These are phyloP conservation scores for Cettia cetti DNA, from an alignment of 2,113 vertebrate genomes.

Conservation along the genomic window DNA sequence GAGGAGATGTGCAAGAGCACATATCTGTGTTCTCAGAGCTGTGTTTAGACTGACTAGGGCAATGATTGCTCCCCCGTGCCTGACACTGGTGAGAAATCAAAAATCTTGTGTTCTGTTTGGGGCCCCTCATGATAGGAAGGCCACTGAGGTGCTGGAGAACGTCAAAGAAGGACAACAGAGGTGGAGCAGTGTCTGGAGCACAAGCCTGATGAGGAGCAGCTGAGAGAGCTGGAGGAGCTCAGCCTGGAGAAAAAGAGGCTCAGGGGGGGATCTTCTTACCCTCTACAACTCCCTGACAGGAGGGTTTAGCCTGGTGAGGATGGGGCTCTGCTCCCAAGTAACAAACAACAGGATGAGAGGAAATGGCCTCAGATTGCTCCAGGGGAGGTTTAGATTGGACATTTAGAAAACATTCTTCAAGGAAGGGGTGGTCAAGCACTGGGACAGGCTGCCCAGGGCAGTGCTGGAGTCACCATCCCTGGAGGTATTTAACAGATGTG, in stretches of 20 bases:
- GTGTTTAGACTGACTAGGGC: not conserved
- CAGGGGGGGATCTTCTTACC: not conserved
- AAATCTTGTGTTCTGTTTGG: not conserved
- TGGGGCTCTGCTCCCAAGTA: not conserved
- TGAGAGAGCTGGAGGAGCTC: not conserved
- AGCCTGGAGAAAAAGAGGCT: not conserved
- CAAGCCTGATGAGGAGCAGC: not conserved
- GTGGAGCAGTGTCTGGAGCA: not conserved
- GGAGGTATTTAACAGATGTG: not conserved
- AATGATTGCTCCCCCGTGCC: not conserved
- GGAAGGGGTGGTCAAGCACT: not conserved
- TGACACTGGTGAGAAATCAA: not conserved
- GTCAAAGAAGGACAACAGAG: not conserved
- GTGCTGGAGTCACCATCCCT: not conserved
- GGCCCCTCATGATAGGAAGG: not conserved
- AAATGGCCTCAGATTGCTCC: not conserved
- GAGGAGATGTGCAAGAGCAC: not conserved
- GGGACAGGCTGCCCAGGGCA: not conserved
- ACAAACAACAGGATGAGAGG: not conserved
- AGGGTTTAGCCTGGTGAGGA: not conserved
- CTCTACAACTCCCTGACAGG: not conserved
- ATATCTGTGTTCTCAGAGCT: not conserved
- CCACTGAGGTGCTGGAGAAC: rapidly evolving
- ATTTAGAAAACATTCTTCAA: not conserved
- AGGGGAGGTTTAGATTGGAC: not conserved